Evolutionary conservation across 2,888 invertebrate species (phyloP).

Genomic region (Epirrhoe tristata): DNA sequence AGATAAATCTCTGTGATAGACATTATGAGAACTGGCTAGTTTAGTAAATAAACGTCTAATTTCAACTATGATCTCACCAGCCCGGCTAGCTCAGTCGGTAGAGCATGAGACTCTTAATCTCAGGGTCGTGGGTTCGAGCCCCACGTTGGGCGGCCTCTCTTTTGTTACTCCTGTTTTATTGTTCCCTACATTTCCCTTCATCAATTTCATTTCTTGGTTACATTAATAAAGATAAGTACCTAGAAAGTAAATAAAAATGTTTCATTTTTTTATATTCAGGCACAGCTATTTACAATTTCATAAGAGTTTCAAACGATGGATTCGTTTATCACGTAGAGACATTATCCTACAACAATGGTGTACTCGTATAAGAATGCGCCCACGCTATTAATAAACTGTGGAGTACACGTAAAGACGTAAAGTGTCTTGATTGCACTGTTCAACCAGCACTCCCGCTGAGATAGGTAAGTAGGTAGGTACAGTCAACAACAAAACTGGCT

Average conservation of each 20-base stretch:
- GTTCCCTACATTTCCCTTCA: no score
- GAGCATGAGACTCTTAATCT: slow-evolving; percentile 88
- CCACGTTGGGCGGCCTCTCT: slow-evolving; percentile 83
- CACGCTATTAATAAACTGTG: slow-evolving; percentile 45
- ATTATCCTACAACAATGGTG: slow-evolving; percentile 33
- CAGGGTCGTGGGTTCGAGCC: slow-evolving; percentile 87
- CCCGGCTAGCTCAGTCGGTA: slow-evolving; percentile 86
- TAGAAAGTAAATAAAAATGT: no score
- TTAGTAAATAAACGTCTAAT: no score
- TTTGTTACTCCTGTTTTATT: no score
- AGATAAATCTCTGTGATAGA: no score
- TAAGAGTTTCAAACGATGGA: not conserved
- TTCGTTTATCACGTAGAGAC: slow-evolving; percentile 32
- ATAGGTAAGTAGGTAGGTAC: slow-evolving; percentile 15
- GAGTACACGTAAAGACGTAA: slow-evolving; percentile 45
- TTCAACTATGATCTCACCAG: no score
- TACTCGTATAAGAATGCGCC: slow-evolving; percentile 16
- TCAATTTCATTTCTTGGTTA: no score
- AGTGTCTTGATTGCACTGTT: slow-evolving; percentile 48
- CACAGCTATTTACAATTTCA: no score
- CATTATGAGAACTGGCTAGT: no score
- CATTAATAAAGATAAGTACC: no score
- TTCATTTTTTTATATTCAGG: no score
- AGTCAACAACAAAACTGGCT: not conserved
- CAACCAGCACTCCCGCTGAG: slow-evolving; percentile 41